Conservation (phyloP, 1,140 invertebrate genomes). For the Hetaerina americana region DNA sequence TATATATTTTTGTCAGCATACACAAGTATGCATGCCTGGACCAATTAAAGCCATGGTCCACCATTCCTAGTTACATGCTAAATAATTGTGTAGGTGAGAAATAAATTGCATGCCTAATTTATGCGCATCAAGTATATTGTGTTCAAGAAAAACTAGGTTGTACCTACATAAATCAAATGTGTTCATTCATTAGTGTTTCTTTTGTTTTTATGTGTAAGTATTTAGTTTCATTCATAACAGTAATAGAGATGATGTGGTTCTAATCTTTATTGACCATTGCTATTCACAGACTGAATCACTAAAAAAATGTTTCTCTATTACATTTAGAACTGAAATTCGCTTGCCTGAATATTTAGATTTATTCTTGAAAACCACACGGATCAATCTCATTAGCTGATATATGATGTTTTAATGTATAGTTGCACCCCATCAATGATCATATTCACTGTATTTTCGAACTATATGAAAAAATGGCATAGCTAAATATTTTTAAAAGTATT, state of each 20-base stretch:
- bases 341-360: background rate
- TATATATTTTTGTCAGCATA: background rate
- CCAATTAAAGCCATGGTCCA: background rate
- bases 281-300: background rate
- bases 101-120: background rate
- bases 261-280: background rate
- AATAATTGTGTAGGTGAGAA: background rate
- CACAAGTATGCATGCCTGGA: background rate
- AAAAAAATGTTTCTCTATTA: background rate
- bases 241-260: too few relatives aligned
- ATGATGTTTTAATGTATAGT: background rate
- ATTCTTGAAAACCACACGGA: background rate
- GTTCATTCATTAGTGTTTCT: background rate
- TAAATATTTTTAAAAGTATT: background rate
- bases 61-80: background rate
- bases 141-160: background rate
- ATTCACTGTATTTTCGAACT: background rate
- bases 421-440: background rate
- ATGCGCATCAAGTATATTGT: background rate
- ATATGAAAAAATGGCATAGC: background rate
- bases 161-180: background rate
- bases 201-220: background rate
- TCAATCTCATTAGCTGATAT: background rate
- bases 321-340: background rate
- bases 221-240: background rate